A percentile compares a stretch with the other conserved stretches of the same genome.
phyloP scores from a whole-genome alignment of 2,888 invertebrate genomes.

The Philonicus albiceps region DNA sequence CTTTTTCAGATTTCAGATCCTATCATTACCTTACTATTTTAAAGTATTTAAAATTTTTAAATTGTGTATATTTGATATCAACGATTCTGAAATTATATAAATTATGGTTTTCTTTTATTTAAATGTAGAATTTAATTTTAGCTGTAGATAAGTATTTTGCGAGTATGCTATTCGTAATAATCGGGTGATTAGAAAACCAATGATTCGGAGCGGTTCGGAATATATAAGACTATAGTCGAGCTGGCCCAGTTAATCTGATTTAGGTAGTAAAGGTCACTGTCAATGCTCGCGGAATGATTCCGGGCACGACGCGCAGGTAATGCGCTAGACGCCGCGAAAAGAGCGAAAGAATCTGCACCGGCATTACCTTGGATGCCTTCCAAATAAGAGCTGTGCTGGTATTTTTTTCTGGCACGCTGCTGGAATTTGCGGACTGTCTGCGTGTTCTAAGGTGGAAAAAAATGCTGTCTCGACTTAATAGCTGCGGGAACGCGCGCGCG shows the following conservation, averaged over 20 bases:
- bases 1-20: too few species aligned
- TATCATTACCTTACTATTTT: too few species aligned
- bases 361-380: conserved; percentile 6
- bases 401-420: conserved; percentile 20
- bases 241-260: background rate
- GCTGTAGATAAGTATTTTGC: too few species aligned
- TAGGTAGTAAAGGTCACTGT: background rate
- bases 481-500: background rate
- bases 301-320: background rate
- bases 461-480: conserved; percentile 27
- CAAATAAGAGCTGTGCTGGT: conserved; percentile 1
- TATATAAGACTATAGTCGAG: background rate
- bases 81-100: too few species aligned
- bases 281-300: background rate
- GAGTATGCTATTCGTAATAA: too few species aligned
- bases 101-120: too few species aligned
- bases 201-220: too few species aligned
- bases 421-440: conserved; percentile 10
- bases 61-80: too few species aligned
- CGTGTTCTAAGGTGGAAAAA: conserved; percentile 1
- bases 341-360: conserved; percentile 3
- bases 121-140: too few species aligned
- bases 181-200: too few species aligned
- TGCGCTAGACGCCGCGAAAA: background rate
- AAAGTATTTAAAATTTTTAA: too few species aligned